These are phyloP conservation scores for Fabriciana adippe DNA, from an alignment of 2,888 invertebrate species.

Conservation along the genomic window DNA sequence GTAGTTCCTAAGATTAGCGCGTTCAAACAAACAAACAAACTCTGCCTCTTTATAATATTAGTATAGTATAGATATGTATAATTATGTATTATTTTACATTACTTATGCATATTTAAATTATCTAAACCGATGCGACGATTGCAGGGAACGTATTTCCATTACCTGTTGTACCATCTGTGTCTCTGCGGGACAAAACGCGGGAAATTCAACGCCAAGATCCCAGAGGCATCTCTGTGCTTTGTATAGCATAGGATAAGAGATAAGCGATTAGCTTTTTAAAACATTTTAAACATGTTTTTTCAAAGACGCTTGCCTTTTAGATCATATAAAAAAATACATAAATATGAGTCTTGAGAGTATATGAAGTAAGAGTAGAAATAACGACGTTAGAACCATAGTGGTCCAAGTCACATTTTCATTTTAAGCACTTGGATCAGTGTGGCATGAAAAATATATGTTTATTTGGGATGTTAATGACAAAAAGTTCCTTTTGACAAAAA, in stretches of 20 bases:
- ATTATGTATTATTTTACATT: neutral
- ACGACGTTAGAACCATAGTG: too few species aligned
- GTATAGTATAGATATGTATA: neutral
- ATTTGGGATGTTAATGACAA: too few species aligned
- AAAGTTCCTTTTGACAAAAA: too few species aligned
- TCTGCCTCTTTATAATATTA: too few species aligned
- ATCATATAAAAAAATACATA: neutral
- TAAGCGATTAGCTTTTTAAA: neutral
- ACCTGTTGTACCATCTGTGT: conserved; percentile 49
- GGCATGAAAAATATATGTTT: too few species aligned
- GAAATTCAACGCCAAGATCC: conserved; percentile 50
- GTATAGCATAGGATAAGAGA: conserved; percentile 37
- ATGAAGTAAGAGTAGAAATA: too few species aligned
- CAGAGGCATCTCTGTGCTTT: conserved; percentile 42
- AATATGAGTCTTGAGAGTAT: too few species aligned
- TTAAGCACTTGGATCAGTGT: too few species aligned
- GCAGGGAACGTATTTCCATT: conserved; percentile 44
- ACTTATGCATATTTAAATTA: conserved; percentile 14
- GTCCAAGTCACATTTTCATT: too few species aligned
- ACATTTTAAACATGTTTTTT: neutral
- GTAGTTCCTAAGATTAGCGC: too few species aligned
- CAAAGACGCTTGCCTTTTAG: too few species aligned
- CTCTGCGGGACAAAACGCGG: conserved; percentile 46
- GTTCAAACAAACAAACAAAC: too few species aligned
- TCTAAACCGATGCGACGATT: conserved; percentile 29